phyloP scores from a whole-genome alignment of 2,113 vertebrate genomes.

The Coryphaenoides rupestris region DNA sequence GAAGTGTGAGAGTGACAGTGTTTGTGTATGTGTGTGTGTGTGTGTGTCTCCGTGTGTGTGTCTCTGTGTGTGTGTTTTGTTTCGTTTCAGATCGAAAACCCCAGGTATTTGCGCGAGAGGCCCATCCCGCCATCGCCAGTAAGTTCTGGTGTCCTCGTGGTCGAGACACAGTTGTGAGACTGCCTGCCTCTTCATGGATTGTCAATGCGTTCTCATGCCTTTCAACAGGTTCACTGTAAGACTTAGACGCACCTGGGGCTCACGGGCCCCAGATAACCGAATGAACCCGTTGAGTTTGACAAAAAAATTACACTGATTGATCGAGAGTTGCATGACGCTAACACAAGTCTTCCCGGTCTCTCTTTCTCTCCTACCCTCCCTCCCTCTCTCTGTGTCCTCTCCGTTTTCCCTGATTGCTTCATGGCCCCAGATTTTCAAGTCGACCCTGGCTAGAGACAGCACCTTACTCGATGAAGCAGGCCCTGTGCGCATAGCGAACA shows the following conservation, averaged over 20 bases:
- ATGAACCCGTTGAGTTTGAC: too few relatives aligned
- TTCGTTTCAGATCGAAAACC: conserved; percentile 87
- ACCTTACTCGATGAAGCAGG: conserved; percentile 58
- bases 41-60: too few relatives aligned
- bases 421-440: conserved; percentile 61
- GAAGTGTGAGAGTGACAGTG: conserved; percentile 7
- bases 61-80: conserved; percentile 22
- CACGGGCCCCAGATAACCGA: too few relatives aligned
- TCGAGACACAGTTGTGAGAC: too few relatives aligned
- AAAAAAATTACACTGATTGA: too few relatives aligned
- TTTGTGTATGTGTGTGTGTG: too few relatives aligned
- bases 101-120: conserved; percentile 86
- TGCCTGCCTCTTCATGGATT: background rate
- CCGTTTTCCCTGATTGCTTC: conserved; percentile 1
- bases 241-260: too few relatives aligned
- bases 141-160: conserved; percentile 52
- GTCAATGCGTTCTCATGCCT: too few relatives aligned
- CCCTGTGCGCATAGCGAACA: conserved; percentile 61
- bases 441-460: conserved; percentile 65
- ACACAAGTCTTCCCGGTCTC: too few relatives aligned
- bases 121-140: conserved; percentile 80
- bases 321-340: conserved; percentile 2
- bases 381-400: background rate
- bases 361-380: conserved; percentile 33
- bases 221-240: too few relatives aligned